Base-by-base conservation (phyloP, 1,140 invertebrate genomes). In the Cotesia typhae region DNA sequence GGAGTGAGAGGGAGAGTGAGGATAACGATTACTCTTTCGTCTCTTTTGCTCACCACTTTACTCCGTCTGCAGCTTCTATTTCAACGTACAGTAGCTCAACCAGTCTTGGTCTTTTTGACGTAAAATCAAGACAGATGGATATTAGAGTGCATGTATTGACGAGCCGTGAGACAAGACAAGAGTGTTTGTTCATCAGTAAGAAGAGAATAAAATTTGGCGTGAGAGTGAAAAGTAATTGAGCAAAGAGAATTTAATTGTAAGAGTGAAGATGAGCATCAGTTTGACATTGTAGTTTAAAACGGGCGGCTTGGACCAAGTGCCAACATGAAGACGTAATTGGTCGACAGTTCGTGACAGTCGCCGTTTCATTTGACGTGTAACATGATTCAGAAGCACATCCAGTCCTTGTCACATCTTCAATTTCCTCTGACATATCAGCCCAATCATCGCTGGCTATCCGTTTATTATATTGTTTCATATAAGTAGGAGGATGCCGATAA, bases 351-450 rank as follows among this genome's bases (percentile, higher is more conserved):
- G 10, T 70, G 68, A 70, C 68, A 70, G 67, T 69, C 67, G 38
- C 17, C 61, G 17, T 36, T 70, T 85, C 79, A 85, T 85, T 85
- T 84, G 84, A 85, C 84, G 79, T 84, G 83, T 85, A 82, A 84
- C 84, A 85, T 85, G 84, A 85, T 85, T 85, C 82, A 84, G 84
- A 79, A 80, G 82, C 82, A 47, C 41, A 79, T 85, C 83, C 82
- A 84, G 79, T 79, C 83, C 82, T 85, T 85, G 82, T 84, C 83
- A 84, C 83, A 82, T 85, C 83, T 85, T 84, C 83, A 85, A 84
- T 85, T 85, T 83, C 79, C 80, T 70, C 57, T 59, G 68, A 59
- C 68, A 70, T 63, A 68, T 35, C 52, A 68, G 57, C 57, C 66
- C 55, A 52, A 68, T 67, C 65, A 67, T 67, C 41, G 28, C 28